phyloP scores from a whole-genome alignment of 2,888 invertebrate genomes.

The Cyrtodaria siliqua region DNA sequence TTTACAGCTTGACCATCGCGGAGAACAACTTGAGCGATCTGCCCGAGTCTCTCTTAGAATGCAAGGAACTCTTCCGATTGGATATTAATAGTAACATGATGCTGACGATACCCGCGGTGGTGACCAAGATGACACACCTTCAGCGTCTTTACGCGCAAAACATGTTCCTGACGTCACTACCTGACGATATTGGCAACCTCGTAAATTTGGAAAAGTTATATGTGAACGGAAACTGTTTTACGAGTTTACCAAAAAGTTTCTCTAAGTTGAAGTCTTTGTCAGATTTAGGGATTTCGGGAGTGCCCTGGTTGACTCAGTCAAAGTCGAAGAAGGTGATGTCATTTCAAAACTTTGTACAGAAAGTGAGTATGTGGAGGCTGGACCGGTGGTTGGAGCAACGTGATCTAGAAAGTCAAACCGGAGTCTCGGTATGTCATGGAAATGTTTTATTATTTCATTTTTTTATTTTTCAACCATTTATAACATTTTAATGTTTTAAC shows the following conservation, averaged over 20 bases:
- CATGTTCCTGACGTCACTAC: slow-evolving; percentile 73
- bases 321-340: slow-evolving; percentile 50
- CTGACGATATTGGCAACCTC: slow-evolving; percentile 76
- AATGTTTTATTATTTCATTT: no score
- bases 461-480: no score
- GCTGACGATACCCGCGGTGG: slow-evolving; percentile 64
- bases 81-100: slow-evolving; percentile 73
- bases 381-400: slow-evolving; percentile 71
- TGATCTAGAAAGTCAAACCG: slow-evolving; percentile 63
- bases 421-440: no score
- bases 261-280: slow-evolving; percentile 66
- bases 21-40: slow-evolving; percentile 70
- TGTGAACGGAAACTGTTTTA: slow-evolving; percentile 75
- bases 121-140: slow-evolving; percentile 64
- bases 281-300: slow-evolving; percentile 74
- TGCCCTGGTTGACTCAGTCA: slow-evolving; percentile 72
- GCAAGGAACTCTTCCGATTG: slow-evolving; percentile 57
- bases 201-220: slow-evolving; percentile 68
- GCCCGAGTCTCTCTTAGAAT: slow-evolving; percentile 67
- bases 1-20: slow-evolving; percentile 58
- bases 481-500: no score
- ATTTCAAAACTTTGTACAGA: slow-evolving; percentile 64
- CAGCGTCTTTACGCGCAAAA: slow-evolving; percentile 70
- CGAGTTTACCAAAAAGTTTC: slow-evolving; percentile 72
- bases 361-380: slow-evolving; percentile 40